phyloP scores from a whole-genome alignment of 2,888 invertebrate species.

The Polyploca ridens region DNA sequence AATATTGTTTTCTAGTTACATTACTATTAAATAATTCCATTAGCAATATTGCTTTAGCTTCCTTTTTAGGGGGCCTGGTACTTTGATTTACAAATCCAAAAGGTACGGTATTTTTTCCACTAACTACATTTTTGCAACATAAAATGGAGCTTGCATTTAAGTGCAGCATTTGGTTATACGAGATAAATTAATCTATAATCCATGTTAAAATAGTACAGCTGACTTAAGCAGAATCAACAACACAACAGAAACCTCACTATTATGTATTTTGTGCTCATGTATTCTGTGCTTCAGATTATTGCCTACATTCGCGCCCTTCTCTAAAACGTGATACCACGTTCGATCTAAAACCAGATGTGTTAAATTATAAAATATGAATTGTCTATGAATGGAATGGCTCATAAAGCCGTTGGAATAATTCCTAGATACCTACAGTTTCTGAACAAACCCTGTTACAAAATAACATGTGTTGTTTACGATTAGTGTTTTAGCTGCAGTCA shows the following conservation, averaged over 20 bases:
- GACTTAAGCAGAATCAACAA: too few species aligned
- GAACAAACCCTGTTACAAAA: conserved; percentile 1
- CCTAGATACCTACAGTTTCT: conserved; percentile 27
- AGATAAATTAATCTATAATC: not conserved
- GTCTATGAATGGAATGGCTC: conserved; percentile 52
- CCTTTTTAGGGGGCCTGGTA: not conserved
- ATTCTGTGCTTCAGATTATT: too few species aligned
- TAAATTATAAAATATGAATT: conserved; percentile 42
- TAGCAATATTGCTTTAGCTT: too few species aligned
- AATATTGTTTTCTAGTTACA: too few species aligned
- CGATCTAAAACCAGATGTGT: conserved; percentile 39
- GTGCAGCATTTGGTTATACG: not conserved
- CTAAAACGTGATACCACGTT: conserved; percentile 44
- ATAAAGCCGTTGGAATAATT: conserved; percentile 35
- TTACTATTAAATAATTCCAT: too few species aligned
- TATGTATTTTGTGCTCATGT: too few species aligned
- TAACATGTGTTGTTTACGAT: conserved; percentile 4
- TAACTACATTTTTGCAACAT: not conserved
- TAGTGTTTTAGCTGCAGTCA: conserved; percentile 16
- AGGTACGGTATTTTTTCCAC: conserved; percentile 7
- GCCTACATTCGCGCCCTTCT: conserved; percentile 34
- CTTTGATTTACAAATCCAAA: conserved; percentile 9
- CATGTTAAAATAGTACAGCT: too few species aligned
- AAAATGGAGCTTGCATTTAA: not conserved
- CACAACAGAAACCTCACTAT: too few species aligned